phyloP scores from a whole-genome alignment of 2,888 invertebrate species.

The Liopterus haemorrhoidalis region DNA sequence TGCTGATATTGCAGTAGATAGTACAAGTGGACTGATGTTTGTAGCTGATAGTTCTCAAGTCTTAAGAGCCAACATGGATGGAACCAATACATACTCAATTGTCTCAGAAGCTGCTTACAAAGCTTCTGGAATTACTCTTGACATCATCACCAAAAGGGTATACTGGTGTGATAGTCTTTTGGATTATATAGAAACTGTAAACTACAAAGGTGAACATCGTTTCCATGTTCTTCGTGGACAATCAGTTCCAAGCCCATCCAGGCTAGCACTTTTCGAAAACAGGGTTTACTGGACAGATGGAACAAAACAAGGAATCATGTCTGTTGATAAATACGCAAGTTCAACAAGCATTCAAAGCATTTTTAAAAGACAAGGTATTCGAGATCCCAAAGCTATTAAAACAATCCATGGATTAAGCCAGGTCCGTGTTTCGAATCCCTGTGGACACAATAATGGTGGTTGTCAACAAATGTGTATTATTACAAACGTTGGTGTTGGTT shows the following conservation, averaged over 20 bases:
- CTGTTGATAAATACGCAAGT: slow-evolving; percentile 79
- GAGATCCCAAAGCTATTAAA: slow-evolving; percentile 78
- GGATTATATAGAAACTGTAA: slow-evolving; percentile 93
- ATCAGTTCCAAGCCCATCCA: slow-evolving; percentile 78
- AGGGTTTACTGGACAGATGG: slow-evolving; percentile 87
- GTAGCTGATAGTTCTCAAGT: slow-evolving; percentile 79
- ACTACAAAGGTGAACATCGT: slow-evolving; percentile 82
- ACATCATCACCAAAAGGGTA: slow-evolving; percentile 81
- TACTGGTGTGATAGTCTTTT: slow-evolving; percentile 95
- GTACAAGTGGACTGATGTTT: slow-evolving; percentile 81
- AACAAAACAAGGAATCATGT: slow-evolving; percentile 82
- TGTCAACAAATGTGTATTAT: slow-evolving; percentile 94
- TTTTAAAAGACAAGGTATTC: slow-evolving; percentile 71
- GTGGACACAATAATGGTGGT: slow-evolving; percentile 79
- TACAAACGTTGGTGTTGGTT: slow-evolving; percentile 61
- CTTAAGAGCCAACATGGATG: slow-evolving; percentile 90
- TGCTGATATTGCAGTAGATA: slow-evolving; percentile 88
- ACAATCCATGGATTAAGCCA: slow-evolving; percentile 76
- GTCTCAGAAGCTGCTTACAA: slow-evolving; percentile 90
- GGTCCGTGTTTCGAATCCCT: slow-evolving; percentile 70
- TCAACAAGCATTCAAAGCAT: slow-evolving; percentile 72
- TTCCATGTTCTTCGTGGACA: slow-evolving; percentile 75
- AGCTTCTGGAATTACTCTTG: slow-evolving; percentile 86
- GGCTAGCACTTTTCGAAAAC: slow-evolving; percentile 79
- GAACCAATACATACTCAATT: slow-evolving; percentile 74